phyloP scores from a whole-genome alignment of 2,888 invertebrate genomes.

The Cryptus viduatorius region DNA sequence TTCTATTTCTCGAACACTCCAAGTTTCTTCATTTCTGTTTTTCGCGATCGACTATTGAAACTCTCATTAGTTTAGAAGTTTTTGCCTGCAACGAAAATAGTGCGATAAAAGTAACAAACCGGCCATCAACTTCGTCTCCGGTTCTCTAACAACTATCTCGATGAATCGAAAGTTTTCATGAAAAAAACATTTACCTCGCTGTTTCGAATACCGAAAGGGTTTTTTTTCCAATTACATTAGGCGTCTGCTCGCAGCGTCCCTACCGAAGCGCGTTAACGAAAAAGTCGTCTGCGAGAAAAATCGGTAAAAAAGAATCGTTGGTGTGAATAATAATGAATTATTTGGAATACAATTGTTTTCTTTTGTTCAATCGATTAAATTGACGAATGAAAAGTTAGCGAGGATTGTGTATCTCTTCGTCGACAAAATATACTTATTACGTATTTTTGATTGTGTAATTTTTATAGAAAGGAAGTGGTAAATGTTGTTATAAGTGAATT shows the following conservation, averaged over 20 bases:
- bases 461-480: not conserved
- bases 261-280: too few relatives aligned
- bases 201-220: not conserved
- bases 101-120: not conserved
- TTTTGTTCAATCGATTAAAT: not conserved
- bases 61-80: not conserved
- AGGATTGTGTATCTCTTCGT: not conserved
- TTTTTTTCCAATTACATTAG: not conserved
- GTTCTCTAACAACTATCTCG: not conserved
- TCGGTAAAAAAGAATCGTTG: not conserved
- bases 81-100: not conserved
- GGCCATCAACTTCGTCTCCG: not conserved
- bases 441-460: not conserved
- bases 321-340: not conserved
- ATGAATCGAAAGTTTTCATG: not conserved
- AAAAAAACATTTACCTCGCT: not conserved
- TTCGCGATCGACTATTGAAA: not conserved
- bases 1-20: not conserved
- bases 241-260: not conserved
- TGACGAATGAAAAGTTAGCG: not conserved
- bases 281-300: not conserved
- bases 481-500: conserved; percentile 36
- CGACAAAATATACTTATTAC: not conserved
- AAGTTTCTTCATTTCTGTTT: not conserved
- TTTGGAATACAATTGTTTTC: not conserved